Conservation (phyloP, 2,113 vertebrate genomes). For the Pedionomus torquatus region DNA sequence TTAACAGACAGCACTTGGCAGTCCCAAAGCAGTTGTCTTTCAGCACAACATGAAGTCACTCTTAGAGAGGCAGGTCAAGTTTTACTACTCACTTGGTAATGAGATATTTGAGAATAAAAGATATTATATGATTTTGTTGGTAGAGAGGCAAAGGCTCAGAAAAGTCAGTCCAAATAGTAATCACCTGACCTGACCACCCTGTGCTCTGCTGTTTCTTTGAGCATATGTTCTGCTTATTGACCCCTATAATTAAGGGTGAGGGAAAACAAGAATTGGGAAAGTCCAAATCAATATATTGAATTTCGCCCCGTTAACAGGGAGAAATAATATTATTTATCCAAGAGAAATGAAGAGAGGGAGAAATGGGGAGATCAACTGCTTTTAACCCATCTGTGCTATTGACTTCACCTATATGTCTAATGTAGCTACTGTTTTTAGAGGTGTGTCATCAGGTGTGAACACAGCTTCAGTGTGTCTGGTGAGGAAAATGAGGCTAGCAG, state of each 20-base stretch:
- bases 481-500: not conserved
- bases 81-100: not conserved
- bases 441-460: not conserved
- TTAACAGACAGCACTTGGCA: not conserved
- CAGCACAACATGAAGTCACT: not conserved
- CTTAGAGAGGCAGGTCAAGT: not conserved
- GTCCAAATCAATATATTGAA: not conserved
- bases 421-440: not conserved
- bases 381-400: not conserved
- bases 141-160: conserved; percentile 51
- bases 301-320: not conserved
- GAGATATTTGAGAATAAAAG: conserved; percentile 52
- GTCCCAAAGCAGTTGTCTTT: not conserved
- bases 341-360: not conserved
- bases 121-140: conserved; percentile 44
- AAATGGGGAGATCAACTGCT: not conserved
- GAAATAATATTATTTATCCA: not conserved
- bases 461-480: not conserved
- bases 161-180: conserved; percentile 33
- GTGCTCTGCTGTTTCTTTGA: not conserved
- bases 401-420: not conserved
- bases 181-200: conserved; percentile 15
- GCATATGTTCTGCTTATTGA: not conserved
- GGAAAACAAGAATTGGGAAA: not conserved
- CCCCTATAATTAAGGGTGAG: not conserved